Evolutionary conservation across 2,888 invertebrate species (phyloP).

Genomic region (Eupithecia subumbrata): DNA sequence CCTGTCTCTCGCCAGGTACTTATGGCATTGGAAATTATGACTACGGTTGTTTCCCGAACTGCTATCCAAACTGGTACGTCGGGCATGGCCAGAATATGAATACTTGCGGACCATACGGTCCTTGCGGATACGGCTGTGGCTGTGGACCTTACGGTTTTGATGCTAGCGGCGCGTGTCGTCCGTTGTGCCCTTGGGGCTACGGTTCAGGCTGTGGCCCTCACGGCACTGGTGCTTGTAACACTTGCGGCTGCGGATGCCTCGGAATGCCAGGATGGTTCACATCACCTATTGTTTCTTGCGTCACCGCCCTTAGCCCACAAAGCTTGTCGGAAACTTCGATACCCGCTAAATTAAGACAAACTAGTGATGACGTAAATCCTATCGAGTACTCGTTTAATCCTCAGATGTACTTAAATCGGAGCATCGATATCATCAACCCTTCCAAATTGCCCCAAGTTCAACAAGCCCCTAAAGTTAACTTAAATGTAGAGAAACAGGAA

Average conservation of each 20-base stretch:
- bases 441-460: neutral
- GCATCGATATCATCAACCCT: neutral
- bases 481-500: neutral
- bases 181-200: conserved; percentile 11
- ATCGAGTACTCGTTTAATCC: neutral
- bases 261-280: neutral
- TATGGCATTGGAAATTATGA: conserved; percentile 7
- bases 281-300: neutral
- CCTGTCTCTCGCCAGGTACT: neutral
- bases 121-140: conserved; percentile 38
- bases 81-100: neutral
- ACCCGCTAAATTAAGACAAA: neutral
- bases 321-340: neutral
- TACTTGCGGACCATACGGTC: conserved; percentile 33
- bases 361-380: neutral
- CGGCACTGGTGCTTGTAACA: conserved; percentile 33
- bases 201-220: conserved; percentile 36
- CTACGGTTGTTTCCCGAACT: conserved; percentile 5
- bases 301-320: neutral
- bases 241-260: conserved; percentile 35
- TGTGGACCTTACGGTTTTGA: conserved; percentile 45
- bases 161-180: conserved; percentile 35
- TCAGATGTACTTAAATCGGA: neutral
- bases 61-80: neutral
- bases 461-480: neutral